Percentiles rank a stretch among this genome's conserved stretches.
Evolutionary conservation across 35 echinoderm and acorn worm species (phyloP).

Genomic region (Stichopus chloronotus): DNA sequence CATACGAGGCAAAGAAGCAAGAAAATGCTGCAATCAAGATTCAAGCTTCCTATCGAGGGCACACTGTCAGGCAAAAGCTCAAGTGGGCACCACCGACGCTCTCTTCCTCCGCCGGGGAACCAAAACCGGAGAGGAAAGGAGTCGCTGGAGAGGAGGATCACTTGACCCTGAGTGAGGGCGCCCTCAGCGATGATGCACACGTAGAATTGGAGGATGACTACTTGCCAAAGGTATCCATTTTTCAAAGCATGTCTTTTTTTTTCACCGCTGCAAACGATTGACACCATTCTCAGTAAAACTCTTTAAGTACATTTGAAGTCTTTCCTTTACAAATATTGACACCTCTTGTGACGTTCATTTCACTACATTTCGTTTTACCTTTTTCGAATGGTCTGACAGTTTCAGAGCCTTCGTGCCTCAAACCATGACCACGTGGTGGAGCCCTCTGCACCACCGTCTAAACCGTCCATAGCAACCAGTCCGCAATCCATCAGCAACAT

Average conservation of each 20-base stretch:
- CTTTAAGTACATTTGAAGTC: too few relatives aligned
- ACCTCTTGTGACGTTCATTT: too few relatives aligned
- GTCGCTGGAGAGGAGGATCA: slow-evolving; percentile 2
- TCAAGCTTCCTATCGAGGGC: slow-evolving; percentile 91
- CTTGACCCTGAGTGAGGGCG: slow-evolving; percentile 74
- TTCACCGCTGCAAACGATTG: background rate
- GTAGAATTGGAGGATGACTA: slow-evolving; percentile 68
- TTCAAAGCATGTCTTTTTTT: background rate
- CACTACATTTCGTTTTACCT: background rate
- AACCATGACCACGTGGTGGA: slow-evolving; percentile 8
- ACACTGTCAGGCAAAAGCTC: slow-evolving; percentile 81
- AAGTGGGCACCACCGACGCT: slow-evolving; percentile 78
- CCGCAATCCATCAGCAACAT: slow-evolving; percentile 52
- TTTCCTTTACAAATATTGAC: too few relatives aligned
- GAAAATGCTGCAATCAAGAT: slow-evolving; percentile 83
- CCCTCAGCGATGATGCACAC: slow-evolving; percentile 65
- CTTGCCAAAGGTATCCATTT: slow-evolving; percentile 60
- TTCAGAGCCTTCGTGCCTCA: slow-evolving; percentile 50
- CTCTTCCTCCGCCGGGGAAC: slow-evolving; percentile 36
- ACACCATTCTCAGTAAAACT: too few relatives aligned
- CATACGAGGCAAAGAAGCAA: slow-evolving; percentile 15
- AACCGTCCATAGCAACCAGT: slow-evolving; percentile 11
- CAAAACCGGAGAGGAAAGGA: background rate
- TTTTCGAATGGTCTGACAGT: background rate
- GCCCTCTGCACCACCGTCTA: slow-evolving; percentile 14